Conservation (phyloP, 2,888 invertebrate species). For the Sericinus montela region DNA sequence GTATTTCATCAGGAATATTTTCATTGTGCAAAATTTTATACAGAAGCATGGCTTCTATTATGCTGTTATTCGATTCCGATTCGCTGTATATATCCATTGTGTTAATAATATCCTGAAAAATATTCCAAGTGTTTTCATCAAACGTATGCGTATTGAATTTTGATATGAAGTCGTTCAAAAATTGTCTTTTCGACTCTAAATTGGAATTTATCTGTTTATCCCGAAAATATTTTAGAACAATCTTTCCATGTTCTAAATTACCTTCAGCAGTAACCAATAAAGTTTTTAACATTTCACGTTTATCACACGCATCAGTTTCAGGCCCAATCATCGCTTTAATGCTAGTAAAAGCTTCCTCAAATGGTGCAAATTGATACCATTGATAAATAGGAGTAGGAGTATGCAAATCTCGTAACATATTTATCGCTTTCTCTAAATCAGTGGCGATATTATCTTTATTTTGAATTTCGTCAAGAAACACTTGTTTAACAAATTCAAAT, state of each 20-base stretch:
- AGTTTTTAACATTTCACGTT: conserved; percentile 33
- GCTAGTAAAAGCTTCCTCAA: conserved; percentile 10
- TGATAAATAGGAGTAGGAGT: conserved; percentile 8
- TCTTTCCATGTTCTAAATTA: conserved; percentile 31
- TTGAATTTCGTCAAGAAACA: conserved; percentile 3
- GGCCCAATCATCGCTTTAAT: conserved; percentile 37
- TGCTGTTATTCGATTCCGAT: conserved; percentile 34
- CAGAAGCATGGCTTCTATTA: conserved; percentile 35
- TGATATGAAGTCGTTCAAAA: conserved; percentile 34
- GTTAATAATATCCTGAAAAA: conserved; percentile 38
- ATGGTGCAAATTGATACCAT: conserved; percentile 13
- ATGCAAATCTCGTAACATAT: neutral
- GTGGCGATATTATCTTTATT: neutral
- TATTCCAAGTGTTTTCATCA: conserved; percentile 40
- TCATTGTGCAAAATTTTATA: conserved; percentile 34
- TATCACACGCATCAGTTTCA: conserved; percentile 37
- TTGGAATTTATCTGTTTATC: conserved; percentile 38
- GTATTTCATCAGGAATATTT: conserved; percentile 36
- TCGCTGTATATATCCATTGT: conserved; percentile 36
- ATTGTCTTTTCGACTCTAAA: conserved; percentile 25
- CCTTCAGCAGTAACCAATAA: conserved; percentile 32
- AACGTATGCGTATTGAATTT: conserved; percentile 32
- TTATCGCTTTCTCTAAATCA: neutral
- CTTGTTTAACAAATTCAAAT: conserved; percentile 7
- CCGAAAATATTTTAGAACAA: conserved; percentile 35